phyloP scores from a whole-genome alignment of 1,140 invertebrate genomes.

The Apis florea region DNA sequence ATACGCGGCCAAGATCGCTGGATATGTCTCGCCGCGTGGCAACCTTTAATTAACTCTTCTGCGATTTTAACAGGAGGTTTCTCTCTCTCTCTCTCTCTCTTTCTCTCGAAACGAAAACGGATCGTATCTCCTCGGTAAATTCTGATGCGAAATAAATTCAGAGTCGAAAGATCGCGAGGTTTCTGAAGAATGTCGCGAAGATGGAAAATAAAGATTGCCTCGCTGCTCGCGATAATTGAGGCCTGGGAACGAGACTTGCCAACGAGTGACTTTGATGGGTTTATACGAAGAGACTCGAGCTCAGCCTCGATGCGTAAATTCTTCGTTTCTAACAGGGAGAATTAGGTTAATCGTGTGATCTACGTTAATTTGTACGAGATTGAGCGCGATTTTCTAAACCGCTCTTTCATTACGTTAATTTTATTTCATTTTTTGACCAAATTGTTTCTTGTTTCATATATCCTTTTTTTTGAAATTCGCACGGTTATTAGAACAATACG shows the following conservation, averaged over 20 bases:
- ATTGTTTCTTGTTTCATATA: neutral
- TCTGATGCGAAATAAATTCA: constrained; percentile 36
- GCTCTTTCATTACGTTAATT: neutral
- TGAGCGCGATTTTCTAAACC: neutral
- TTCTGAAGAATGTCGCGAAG: constrained; percentile 33
- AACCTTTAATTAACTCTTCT: constrained; percentile 47
- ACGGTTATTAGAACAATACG: neutral
- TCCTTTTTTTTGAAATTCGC: neutral
- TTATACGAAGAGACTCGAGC: neutral
- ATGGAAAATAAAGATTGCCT: constrained; percentile 38
- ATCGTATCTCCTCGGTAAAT: constrained; percentile 36
- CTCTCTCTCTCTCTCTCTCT: no score
- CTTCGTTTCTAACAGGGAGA: neutral
- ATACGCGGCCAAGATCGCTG: constrained; percentile 35
- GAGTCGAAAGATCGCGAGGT: constrained; percentile 13
- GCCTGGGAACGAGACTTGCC: neutral
- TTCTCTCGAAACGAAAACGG: constrained; percentile 8
- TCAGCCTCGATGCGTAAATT: neutral
- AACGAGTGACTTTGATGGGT: constrained; percentile 11
- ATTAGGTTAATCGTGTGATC: neutral
- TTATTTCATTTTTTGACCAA: neutral
- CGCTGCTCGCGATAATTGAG: constrained; percentile 18
- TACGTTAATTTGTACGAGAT: neutral
- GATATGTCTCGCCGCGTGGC: constrained; percentile 31
- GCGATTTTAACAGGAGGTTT: constrained; percentile 32